These are phyloP conservation scores for Narcine bancroftii DNA, from an alignment of 2,113 vertebrate species.

Conservation along the genomic window DNA sequence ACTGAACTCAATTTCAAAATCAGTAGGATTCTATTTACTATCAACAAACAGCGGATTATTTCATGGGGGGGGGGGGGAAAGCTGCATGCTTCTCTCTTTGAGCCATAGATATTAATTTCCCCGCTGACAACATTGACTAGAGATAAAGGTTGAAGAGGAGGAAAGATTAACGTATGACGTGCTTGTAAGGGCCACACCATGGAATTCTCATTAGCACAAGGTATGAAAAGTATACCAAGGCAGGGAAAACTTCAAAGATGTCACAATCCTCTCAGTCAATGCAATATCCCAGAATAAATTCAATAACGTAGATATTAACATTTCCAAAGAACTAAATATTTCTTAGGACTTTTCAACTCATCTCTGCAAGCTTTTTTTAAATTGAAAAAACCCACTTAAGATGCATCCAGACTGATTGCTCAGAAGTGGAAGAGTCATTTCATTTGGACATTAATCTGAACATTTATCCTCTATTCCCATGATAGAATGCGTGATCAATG, in stretches of 20 bases:
- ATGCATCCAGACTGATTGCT: neutral
- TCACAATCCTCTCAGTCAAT: neutral
- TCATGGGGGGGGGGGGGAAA: neutral
- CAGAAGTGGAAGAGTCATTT: neutral
- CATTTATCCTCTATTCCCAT: neutral
- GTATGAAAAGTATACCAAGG: neutral
- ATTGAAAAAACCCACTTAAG: neutral
- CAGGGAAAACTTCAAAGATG: neutral
- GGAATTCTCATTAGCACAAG: neutral
- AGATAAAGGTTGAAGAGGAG: neutral
- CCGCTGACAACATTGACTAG: neutral
- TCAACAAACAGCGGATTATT: neutral
- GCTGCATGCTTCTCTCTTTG: neutral
- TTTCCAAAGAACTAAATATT: neutral
- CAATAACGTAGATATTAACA: neutral
- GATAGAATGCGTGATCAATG: neutral
- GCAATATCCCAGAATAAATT: too few species aligned
- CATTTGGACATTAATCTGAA: neutral
- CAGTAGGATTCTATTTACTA: neutral
- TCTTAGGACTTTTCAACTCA: neutral
- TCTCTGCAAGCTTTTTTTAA: neutral
- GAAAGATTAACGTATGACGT: neutral
- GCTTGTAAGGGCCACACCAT: neutral
- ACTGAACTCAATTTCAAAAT: slow-evolving; percentile 31
- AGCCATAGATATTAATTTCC: neutral